These are phyloP conservation scores for Lagorchestes hirsutus DNA, from an alignment of 2,797 vertebrate genomes.

Conservation along the genomic window DNA sequence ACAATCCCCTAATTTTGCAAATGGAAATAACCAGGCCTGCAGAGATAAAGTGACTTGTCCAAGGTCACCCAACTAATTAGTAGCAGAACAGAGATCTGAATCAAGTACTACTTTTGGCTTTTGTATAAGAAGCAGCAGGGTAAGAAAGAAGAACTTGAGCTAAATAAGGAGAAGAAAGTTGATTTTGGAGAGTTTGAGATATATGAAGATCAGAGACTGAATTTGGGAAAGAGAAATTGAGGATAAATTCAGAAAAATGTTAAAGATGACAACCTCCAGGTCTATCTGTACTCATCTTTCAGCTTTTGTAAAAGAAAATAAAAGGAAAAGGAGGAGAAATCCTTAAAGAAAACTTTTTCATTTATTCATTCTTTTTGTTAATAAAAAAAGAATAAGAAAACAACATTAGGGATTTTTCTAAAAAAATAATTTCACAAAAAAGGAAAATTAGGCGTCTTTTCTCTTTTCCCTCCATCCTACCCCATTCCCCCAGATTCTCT, in stretches of 20 bases:
- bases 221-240: background rate
- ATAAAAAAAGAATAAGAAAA: conserved; percentile 50
- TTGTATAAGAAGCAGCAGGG: background rate
- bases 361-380: conserved; percentile 49
- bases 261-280: background rate
- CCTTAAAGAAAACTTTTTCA: background rate
- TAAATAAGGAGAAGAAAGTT: background rate
- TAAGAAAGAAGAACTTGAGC: background rate
- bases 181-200: background rate
- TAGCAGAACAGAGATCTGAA: background rate
- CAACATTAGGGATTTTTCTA: conserved; percentile 40
- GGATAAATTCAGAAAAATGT: background rate
- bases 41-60: background rate
- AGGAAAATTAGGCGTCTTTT: conserved; percentile 2
- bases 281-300: background rate
- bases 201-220: background rate
- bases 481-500: conserved; percentile 16
- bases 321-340: background rate
- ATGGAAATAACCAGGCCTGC: background rate
- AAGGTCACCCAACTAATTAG: background rate
- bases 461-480: background rate
- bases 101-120: background rate
- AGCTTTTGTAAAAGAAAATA: background rate
- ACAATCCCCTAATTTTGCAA: background rate
- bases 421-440: conserved; percentile 50